A percentile compares a stretch with the other conserved stretches of the same genome.
Conservation (phyloP, 2,797 vertebrate species). For the Dipus sagitta region DNA sequence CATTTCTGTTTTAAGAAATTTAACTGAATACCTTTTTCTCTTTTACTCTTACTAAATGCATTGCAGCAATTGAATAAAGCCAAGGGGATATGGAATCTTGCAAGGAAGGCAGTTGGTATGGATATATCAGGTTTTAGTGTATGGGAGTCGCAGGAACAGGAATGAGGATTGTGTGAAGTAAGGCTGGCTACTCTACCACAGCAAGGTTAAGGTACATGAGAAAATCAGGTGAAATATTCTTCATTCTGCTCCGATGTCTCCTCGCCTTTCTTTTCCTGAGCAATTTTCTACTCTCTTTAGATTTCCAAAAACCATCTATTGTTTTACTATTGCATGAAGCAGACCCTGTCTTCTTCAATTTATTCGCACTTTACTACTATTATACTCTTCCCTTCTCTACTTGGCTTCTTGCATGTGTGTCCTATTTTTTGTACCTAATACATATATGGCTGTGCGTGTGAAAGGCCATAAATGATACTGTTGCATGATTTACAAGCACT, state of each 20-base stretch:
- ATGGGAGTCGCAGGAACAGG: not conserved
- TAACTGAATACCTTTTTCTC: not conserved
- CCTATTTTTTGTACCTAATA: slow-evolving; percentile 27
- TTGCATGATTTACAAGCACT: not conserved
- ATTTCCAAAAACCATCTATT: not conserved
- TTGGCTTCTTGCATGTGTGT: not conserved
- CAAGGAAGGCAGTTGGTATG: slow-evolving; percentile 11
- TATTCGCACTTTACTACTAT: slow-evolving; percentile 9
- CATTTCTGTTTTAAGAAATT: slow-evolving; percentile 55
- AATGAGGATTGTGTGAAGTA: slow-evolving; percentile 12
- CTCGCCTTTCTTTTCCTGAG: not conserved
- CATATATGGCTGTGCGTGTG: not conserved
- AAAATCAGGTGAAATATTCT: slow-evolving; percentile 35
- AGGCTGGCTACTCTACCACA: not conserved
- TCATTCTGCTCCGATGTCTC: not conserved
- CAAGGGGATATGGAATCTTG: not conserved
- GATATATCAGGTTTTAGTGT: slow-evolving; percentile 1
- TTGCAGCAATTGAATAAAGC: not conserved
- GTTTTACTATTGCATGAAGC: not conserved
- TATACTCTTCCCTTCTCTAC: not conserved
- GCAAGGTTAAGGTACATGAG: slow-evolving; percentile 32
- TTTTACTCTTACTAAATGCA: slow-evolving; percentile 21
- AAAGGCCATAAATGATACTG: slow-evolving; percentile 7
- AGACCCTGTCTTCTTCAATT: not conserved
- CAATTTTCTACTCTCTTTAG: not conserved